phyloP scores from a whole-genome alignment of 1,140 invertebrate species.

The Papilio xuthus region DNA sequence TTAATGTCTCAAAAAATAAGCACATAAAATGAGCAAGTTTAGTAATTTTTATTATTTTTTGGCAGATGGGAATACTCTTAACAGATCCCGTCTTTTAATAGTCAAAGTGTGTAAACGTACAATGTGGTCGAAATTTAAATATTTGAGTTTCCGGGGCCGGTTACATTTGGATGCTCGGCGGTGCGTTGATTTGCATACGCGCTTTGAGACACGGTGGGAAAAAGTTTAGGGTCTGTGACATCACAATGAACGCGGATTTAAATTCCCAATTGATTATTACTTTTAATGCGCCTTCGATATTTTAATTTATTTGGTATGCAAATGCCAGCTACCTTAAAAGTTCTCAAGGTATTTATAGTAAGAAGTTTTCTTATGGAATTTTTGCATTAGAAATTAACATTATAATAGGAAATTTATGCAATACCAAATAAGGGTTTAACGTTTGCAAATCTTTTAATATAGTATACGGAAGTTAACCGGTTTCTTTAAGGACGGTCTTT shows the following conservation, averaged over 20 bases:
- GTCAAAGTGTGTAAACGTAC: conserved; percentile 40
- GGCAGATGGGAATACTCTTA: no score
- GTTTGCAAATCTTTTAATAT: not conserved
- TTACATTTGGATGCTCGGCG: conserved; percentile 50
- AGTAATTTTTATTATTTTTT: not conserved
- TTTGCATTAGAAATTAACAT: not conserved
- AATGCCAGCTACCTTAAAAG: conserved; percentile 28
- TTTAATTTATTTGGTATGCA: conserved; percentile 43
- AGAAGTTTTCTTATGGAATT: not conserved
- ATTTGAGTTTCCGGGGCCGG: conserved; percentile 57
- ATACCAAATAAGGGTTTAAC: not conserved
- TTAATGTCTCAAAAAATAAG: not conserved
- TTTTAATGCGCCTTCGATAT: conserved; percentile 44
- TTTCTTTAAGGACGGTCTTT: not conserved
- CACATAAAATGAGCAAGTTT: not conserved
- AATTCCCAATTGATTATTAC: conserved; percentile 54
- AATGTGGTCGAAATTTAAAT: conserved; percentile 60
- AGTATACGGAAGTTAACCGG: not conserved
- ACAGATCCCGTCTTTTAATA: conserved; percentile 21
- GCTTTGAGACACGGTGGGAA: conserved; percentile 58
- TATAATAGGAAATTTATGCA: conserved; percentile 2
- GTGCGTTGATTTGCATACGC: conserved; percentile 60
- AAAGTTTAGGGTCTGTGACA: conserved; percentile 46
- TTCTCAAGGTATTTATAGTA: not conserved
- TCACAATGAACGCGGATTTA: conserved; percentile 50